Evolutionary conservation across 2,797 vertebrate genomes (phyloP).

Genomic region (Halcyon leucocephala): DNA sequence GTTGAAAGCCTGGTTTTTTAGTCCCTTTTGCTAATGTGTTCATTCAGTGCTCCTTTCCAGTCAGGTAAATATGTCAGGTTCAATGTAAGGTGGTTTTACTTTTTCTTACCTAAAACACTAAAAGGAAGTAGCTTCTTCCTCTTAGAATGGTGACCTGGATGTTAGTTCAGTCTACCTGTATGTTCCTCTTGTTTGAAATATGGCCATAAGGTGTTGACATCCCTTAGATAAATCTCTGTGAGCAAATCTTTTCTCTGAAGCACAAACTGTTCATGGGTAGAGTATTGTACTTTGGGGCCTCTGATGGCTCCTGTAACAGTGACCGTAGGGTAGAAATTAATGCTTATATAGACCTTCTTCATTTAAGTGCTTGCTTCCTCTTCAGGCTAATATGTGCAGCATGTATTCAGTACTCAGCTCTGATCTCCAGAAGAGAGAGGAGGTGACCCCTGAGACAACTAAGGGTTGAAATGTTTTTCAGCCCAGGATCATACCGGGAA

Average conservation of each 20-base stretch:
- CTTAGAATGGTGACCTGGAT: neutral
- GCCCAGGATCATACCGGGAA: accelerated
- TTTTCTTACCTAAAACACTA: neutral
- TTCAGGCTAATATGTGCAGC: neutral
- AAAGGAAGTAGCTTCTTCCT: neutral
- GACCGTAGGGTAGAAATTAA: neutral
- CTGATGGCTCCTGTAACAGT: neutral
- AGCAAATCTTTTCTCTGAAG: neutral
- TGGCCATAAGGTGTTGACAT: neutral
- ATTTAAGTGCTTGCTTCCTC: neutral
- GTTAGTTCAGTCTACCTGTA: neutral
- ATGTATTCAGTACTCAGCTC: neutral
- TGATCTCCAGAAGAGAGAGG: neutral
- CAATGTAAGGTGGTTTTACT: neutral
- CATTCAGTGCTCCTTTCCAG: neutral
- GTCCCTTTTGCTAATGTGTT: neutral
- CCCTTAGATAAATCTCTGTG: neutral
- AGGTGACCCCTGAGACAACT: neutral
- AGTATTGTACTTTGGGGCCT: neutral
- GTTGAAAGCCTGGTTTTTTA: neutral
- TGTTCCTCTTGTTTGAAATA: neutral
- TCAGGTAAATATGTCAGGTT: neutral
- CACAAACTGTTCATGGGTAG: neutral
- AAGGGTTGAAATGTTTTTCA: neutral
- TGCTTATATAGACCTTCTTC: neutral